A percentile compares a stretch with the other conserved stretches of the same genome.
These are phyloP conservation scores for Buathra laborator DNA, from an alignment of 2,888 invertebrate species.

Conservation along the genomic window DNA sequence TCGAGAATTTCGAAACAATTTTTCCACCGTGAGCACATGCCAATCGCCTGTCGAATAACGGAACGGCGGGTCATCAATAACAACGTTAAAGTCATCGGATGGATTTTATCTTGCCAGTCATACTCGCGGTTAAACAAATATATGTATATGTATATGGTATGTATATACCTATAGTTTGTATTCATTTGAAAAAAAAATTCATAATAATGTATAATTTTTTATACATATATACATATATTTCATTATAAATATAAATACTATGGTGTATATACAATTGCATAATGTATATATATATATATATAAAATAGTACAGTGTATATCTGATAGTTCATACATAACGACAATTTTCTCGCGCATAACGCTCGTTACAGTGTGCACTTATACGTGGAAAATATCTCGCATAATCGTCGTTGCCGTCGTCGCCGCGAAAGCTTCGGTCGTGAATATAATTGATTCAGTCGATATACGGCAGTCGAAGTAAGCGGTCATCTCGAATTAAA, in stretches of 20 bases:
- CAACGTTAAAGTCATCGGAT: slow-evolving; percentile 6
- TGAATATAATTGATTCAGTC: slow-evolving; percentile 69
- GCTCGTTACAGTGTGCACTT: not conserved
- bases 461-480: slow-evolving; percentile 56
- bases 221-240: not conserved
- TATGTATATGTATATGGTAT: not conserved
- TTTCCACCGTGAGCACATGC: not conserved
- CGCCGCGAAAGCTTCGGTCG: slow-evolving; percentile 32
- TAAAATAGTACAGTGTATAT: not conserved
- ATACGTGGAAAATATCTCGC: slow-evolving; percentile 7
- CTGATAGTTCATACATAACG: not conserved
- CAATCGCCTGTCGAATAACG: slow-evolving; percentile 1
- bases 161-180: not conserved
- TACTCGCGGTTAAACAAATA: not conserved
- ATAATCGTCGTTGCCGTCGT: slow-evolving; percentile 37
- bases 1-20: slow-evolving; percentile 13
- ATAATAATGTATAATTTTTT: not conserved
- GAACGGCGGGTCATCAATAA: slow-evolving; percentile 15
- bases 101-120: not conserved
- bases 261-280: not conserved
- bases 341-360: not conserved
- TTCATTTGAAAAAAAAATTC: not conserved
- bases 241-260: not conserved
- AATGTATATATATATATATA: not conserved
- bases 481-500: slow-evolving; percentile 53